phyloP scores from a whole-genome alignment of 2,113 vertebrate species.

The Phalacrocorax brasilianus region DNA sequence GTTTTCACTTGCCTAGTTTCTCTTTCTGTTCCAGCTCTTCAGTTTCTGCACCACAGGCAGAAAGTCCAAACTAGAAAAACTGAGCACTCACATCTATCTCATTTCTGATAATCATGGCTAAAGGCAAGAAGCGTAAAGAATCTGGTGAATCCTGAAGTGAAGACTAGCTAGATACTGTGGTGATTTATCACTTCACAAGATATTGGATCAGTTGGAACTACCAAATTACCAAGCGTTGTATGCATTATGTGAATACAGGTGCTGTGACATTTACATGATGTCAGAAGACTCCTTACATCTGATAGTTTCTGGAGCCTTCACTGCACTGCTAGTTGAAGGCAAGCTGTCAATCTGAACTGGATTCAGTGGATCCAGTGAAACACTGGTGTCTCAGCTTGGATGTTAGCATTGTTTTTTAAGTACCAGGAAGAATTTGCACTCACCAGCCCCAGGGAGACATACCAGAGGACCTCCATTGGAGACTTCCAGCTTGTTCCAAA shows the following conservation, averaged over 20 bases:
- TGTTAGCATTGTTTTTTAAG: background rate
- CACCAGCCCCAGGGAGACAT: background rate
- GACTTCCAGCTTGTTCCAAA: background rate
- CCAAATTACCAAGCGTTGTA: background rate
- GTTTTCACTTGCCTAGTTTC: too few species aligned
- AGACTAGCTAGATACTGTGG: background rate
- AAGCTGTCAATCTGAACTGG: background rate
- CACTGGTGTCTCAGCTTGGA: background rate
- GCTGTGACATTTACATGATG: background rate
- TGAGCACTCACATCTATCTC: background rate
- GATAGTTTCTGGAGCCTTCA: background rate
- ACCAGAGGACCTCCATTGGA: background rate
- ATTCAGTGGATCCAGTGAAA: background rate
- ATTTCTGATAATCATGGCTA: background rate
- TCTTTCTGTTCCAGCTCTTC: background rate
- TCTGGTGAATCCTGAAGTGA: background rate
- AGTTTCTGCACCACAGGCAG: background rate
- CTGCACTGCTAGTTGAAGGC: background rate
- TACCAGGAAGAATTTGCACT: background rate
- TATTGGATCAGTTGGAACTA: background rate
- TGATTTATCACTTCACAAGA: background rate
- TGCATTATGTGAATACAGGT: background rate
- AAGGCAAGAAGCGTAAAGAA: background rate
- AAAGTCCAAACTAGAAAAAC: background rate
- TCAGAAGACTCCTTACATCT: background rate